A percentile compares a stretch with the other conserved stretches of the same genome.
phyloP scores from a whole-genome alignment of 2,113 vertebrate species.

The Microcebus jonahi region DNA sequence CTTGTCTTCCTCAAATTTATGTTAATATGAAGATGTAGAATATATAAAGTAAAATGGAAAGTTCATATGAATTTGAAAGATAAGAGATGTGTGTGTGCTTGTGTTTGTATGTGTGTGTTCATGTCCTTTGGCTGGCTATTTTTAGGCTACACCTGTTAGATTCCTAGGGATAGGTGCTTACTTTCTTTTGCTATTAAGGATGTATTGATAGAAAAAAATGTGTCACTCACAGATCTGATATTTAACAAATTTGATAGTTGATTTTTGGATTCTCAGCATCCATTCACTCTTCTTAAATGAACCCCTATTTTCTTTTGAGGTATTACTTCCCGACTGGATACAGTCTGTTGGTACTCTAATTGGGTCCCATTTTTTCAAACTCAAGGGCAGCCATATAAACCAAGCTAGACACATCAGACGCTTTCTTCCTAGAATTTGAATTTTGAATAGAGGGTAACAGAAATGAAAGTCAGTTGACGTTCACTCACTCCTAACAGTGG shows the following conservation, averaged over 20 bases:
- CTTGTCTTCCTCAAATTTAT: not conserved
- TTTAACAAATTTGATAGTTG: not conserved
- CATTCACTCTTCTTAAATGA: not conserved
- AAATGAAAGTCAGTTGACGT: not conserved
- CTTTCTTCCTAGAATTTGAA: not conserved
- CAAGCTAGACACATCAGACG: not conserved
- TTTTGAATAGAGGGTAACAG: not conserved
- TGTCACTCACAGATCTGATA: not conserved
- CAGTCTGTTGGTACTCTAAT: not conserved
- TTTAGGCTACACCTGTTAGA: not conserved
- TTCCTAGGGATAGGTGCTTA: not conserved
- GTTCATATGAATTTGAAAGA: not conserved
- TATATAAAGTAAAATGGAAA: not conserved
- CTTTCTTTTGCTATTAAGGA: not conserved
- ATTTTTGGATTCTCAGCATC: not conserved
- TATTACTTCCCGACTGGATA: not conserved
- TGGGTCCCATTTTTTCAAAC: not conserved
- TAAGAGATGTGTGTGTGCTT: not conserved
- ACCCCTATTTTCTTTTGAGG: not conserved
- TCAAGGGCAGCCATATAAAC: not conserved
- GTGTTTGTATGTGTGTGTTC: not conserved
- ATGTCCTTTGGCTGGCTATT: not conserved
- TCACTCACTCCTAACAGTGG: not conserved
- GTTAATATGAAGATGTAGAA: not conserved
- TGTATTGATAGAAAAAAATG: not conserved